Evolutionary conservation across 2,888 invertebrate genomes (phyloP).

Genomic region (Hydrotaea diabolus): DNA sequence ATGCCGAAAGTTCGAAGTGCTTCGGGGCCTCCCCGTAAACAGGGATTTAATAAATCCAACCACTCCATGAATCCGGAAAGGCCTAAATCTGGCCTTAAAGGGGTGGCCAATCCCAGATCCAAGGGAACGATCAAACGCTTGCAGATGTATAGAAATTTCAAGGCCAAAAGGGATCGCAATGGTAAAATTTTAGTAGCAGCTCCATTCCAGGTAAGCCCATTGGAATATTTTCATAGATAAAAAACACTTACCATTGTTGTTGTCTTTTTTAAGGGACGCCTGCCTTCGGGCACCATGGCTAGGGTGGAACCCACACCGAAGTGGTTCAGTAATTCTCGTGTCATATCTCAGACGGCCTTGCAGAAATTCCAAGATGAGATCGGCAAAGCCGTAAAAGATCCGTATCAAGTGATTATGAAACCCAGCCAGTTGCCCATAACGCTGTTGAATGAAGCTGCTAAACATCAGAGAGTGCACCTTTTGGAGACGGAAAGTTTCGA

Average conservation of each 20-base stretch:
- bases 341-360: slow-evolving; percentile 94
- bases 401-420: slow-evolving; percentile 98
- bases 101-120: slow-evolving; percentile 91
- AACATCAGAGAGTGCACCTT: slow-evolving; percentile 95
- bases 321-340: slow-evolving; percentile 99
- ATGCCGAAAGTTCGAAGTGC: slow-evolving; percentile 90
- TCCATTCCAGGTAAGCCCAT: slow-evolving; percentile 89
- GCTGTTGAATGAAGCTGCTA: slow-evolving; percentile 94
- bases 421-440: slow-evolving; percentile 97
- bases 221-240: neutral
- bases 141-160: slow-evolving; percentile 99
- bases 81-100: slow-evolving; percentile 88
- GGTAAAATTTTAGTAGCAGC: slow-evolving; percentile 97
- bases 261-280: slow-evolving; percentile 83
- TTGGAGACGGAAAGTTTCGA: slow-evolving; percentile 97
- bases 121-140: slow-evolving; percentile 97
- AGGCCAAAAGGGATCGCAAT: slow-evolving; percentile 93
- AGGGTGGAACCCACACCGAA: slow-evolving; percentile 98
- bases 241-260: neutral
- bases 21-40: slow-evolving; percentile 88
- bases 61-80: slow-evolving; percentile 98
- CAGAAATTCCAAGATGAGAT: slow-evolving; percentile 97
- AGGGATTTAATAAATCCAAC: slow-evolving; percentile 91
- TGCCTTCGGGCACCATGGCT: slow-evolving; percentile 93
- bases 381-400: slow-evolving; percentile 95